phyloP scores from a whole-genome alignment of 2,113 vertebrate species.

The Polyodon spathula region DNA sequence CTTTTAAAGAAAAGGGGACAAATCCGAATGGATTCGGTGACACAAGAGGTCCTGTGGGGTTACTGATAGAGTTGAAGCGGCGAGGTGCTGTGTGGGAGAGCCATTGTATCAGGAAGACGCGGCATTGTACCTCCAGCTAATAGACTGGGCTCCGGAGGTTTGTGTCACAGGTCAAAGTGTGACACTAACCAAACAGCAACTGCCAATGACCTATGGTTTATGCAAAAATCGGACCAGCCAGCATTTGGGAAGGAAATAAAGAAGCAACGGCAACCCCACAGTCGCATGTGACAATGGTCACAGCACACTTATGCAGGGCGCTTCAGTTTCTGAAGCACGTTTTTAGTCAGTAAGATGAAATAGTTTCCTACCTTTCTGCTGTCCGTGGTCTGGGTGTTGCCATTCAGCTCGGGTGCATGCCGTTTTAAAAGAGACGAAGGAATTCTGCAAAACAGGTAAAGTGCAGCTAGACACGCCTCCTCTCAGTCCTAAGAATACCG shows the following conservation, averaged over 20 bases:
- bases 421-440: not conserved
- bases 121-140: constrained; percentile 15
- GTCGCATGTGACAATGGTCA: no score
- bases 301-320: no score
- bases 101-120: constrained; percentile 12
- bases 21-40: not conserved
- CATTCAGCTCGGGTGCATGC: not conserved
- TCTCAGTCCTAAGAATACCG: not conserved
- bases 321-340: no score
- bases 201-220: constrained; percentile 23
- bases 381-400: no score
- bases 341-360: not conserved
- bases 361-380: constrained; percentile 14
- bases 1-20: not conserved
- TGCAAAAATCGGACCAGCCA: constrained; percentile 11
- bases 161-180: constrained; percentile 21
- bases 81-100: not conserved
- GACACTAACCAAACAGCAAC: constrained; percentile 12
- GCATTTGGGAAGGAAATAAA: no score
- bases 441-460: not conserved
- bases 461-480: not conserved
- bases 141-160: constrained; percentile 16
- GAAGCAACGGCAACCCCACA: no score
- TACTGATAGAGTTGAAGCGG: not conserved
- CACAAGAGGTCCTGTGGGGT: constrained; percentile 3